These are phyloP conservation scores for Scaptomyza tumidula DNA, from an alignment of 2,888 invertebrate genomes.

Conservation along the genomic window DNA sequence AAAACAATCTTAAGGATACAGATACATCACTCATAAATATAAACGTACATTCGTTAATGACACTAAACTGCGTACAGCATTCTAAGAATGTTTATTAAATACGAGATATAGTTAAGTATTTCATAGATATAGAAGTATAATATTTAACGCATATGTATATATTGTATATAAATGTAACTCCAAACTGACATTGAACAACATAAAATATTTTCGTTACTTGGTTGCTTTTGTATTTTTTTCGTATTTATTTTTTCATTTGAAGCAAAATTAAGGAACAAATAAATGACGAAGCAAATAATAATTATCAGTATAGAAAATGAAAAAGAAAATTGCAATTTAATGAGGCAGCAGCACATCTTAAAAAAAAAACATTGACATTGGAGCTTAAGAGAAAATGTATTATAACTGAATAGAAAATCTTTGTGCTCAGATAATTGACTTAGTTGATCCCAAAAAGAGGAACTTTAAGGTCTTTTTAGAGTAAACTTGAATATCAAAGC, in stretches of 20 bases:
- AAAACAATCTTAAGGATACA: slow-evolving; percentile 48
- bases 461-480: too few species aligned
- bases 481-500: too few species aligned
- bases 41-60: slow-evolving; percentile 41
- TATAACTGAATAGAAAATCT: slow-evolving; percentile 3
- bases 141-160: slow-evolving; percentile 78
- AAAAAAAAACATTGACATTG: slow-evolving; percentile 22
- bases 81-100: slow-evolving; percentile 61
- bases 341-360: slow-evolving; percentile 36
- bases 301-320: slow-evolving; percentile 10
- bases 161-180: slow-evolving; percentile 76
- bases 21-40: slow-evolving; percentile 33
- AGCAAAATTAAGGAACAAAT: slow-evolving; percentile 48
- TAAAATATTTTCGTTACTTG: slow-evolving; percentile 75
- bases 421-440: background rate
- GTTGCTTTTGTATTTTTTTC: slow-evolving; percentile 25
- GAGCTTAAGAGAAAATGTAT: slow-evolving; percentile 28
- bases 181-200: slow-evolving; percentile 80
- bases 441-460: background rate
- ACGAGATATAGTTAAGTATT: slow-evolving; percentile 17
- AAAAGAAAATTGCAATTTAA: slow-evolving; percentile 52
- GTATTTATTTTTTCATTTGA: slow-evolving; percentile 29
- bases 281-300: slow-evolving; percentile 54
- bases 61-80: slow-evolving; percentile 56
- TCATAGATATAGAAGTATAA: slow-evolving; percentile 26